Conservation (phyloP, 2,113 vertebrate species). For the Geococcyx californianus region DNA sequence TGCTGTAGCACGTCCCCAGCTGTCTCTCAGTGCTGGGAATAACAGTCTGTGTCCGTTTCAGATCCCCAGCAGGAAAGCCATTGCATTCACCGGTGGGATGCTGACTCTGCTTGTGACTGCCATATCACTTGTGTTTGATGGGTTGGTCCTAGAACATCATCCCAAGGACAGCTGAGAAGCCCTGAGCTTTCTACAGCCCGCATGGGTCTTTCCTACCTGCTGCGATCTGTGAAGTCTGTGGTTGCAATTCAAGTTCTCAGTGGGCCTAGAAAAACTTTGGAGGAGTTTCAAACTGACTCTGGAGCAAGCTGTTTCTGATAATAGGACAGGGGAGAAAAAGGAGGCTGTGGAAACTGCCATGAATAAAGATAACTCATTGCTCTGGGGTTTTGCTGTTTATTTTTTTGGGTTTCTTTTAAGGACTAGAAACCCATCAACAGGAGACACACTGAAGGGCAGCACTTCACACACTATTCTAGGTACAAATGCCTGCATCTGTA, state of each 20-base stretch:
- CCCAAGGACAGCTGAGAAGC: background rate
- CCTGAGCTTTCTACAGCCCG: background rate
- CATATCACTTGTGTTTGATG: background rate
- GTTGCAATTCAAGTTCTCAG: background rate
- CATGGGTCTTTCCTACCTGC: background rate
- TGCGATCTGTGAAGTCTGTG: background rate
- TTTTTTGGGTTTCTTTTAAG: background rate
- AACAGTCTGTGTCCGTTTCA: conserved; percentile 47
- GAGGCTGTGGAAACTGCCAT: background rate
- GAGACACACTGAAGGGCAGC: background rate
- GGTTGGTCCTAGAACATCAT: background rate
- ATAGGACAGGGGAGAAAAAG: background rate
- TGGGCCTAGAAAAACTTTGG: background rate
- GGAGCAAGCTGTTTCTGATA: background rate
- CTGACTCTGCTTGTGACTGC: background rate
- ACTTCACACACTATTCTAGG: background rate
- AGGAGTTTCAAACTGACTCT: background rate
- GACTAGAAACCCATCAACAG: background rate
- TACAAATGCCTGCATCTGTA: background rate
- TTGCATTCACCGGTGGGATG: rapidly evolving
- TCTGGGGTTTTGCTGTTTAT: background rate
- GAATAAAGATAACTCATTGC: background rate
- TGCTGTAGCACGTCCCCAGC: background rate
- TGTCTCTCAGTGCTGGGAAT: background rate
- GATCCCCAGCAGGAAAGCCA: conserved; percentile 20